Conservation (phyloP, 2,797 vertebrate species). For the Macrochelys suwanniensis region DNA sequence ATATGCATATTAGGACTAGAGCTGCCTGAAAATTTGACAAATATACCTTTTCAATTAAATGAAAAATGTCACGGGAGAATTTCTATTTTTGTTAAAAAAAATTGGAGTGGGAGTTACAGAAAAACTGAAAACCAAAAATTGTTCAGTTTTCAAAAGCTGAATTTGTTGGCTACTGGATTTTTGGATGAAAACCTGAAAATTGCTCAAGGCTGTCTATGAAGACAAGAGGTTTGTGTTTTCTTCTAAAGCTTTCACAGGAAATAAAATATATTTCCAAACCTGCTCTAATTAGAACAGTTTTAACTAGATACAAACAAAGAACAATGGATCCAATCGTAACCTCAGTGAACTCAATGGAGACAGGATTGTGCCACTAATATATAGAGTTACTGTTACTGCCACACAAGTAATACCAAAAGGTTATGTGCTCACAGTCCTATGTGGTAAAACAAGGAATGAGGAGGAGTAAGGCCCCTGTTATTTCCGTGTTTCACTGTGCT, state of each 20-base stretch:
- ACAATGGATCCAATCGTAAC: accelerated
- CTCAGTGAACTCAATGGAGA: not conserved
- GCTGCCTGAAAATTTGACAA: not conserved
- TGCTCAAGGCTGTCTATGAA: not conserved
- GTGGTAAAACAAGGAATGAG: not conserved
- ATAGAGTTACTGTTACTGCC: accelerated
- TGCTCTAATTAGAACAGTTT: not conserved
- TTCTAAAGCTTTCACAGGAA: not conserved
- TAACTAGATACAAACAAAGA: not conserved
- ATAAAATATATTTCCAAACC: not conserved
- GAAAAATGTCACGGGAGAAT: not conserved
- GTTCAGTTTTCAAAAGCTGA: not conserved
- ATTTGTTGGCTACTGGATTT: not conserved
- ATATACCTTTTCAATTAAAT: not conserved
- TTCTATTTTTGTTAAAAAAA: not conserved
- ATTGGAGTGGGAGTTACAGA: not conserved
- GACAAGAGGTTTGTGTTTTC: accelerated
- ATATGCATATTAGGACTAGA: not conserved
- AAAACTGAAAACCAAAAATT: not conserved
- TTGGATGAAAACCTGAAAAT: not conserved
- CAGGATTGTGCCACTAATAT: not conserved
- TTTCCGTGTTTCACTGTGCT: not conserved
- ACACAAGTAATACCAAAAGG: not conserved
- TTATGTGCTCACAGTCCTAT: not conserved
- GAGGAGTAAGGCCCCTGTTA: not conserved